These are phyloP conservation scores for Latheticus oryzae DNA, from an alignment of 2,888 invertebrate genomes.

Conservation along the genomic window DNA sequence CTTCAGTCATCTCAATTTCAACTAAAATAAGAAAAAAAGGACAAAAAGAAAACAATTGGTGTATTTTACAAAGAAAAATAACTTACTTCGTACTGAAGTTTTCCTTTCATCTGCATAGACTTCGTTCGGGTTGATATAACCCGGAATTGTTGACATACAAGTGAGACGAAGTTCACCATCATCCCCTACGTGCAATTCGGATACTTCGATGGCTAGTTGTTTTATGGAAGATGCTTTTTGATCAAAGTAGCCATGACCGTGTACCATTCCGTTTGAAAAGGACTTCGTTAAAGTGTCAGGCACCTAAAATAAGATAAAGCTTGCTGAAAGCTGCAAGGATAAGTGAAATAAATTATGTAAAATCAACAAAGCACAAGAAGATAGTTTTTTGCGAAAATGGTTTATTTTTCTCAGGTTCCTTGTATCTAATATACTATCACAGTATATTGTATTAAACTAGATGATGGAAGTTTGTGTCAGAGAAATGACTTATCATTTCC, in stretches of 20 bases:
- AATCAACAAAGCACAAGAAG: too few relatives aligned
- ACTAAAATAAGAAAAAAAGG: constrained; percentile 46
- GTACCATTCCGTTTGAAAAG: constrained; percentile 66
- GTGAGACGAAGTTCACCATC: constrained; percentile 79
- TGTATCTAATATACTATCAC: too few relatives aligned
- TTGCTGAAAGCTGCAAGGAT: too few relatives aligned
- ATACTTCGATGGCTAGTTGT: constrained; percentile 79
- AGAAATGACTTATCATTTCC: too few relatives aligned
- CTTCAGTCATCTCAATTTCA: constrained; percentile 55
- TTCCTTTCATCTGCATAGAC: constrained; percentile 80
- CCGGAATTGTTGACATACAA: constrained; percentile 83
- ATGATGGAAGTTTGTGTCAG: too few relatives aligned
- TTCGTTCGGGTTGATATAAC: constrained; percentile 77
- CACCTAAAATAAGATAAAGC: constrained; percentile 53
- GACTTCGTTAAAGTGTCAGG: constrained; percentile 64
- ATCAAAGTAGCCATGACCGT: constrained; percentile 68
- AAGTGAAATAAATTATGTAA: too few relatives aligned
- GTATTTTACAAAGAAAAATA: not conserved
- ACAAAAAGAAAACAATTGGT: constrained; percentile 4
- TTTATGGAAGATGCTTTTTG: constrained; percentile 71
- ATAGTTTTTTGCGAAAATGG: too few relatives aligned
- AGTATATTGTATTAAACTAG: too few relatives aligned
- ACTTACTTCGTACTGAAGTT: constrained; percentile 77
- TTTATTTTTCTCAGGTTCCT: too few relatives aligned
- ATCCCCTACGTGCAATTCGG: constrained; percentile 76